Base-by-base conservation (phyloP, 2,797 vertebrate species). In the Coccyzus lansbergi region DNA sequence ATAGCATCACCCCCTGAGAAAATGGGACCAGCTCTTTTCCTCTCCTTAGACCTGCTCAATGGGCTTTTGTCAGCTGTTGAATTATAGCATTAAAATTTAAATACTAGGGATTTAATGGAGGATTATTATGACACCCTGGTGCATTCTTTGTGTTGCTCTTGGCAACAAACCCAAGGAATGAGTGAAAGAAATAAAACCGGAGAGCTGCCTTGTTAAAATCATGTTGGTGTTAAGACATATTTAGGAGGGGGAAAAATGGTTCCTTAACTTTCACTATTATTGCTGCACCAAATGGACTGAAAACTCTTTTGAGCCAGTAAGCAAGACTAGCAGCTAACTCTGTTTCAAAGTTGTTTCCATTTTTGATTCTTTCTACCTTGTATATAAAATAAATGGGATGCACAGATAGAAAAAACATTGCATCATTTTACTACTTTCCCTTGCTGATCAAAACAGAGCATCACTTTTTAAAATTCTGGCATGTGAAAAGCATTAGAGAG, bases 31-130 rank as follows among this genome's bases (percentile, higher is more conserved):
- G 95, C 96, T 97, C 96, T 97, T 98, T 98, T 97, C 96, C 95
- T 97, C 94, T 90, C 92, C 94, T 97, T 96, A 96, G 95, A 96
- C 83, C 78, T 94, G 92, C 91, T 98, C 98, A 98, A 98, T 98
- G 97, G 97, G 97, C 98, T 98, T 98, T 98, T 98, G 98, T 98
- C 97, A 98, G 97, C 96, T 97, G 95, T 96, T 98, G 98, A 98
- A 98, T 98, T 98, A 98, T 98, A 98, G 97, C 97, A 98, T 98
- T 98, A 98, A 98, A 98, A 98, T 98, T 98, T 98, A 98, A 98
- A 98, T 97, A 98, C 96, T 97, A 93, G 87, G 97, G 97, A 98
- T 98, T 98, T 98, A 98, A 98, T 98, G 97, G 97, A 97, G 97
- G 97, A 98, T 98, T 98, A 98, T 98, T 98, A 98, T 98, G 98